These are phyloP conservation scores for Heliconius hermathena DNA, from an alignment of 1,140 invertebrate genomes.

Conservation along the genomic window DNA sequence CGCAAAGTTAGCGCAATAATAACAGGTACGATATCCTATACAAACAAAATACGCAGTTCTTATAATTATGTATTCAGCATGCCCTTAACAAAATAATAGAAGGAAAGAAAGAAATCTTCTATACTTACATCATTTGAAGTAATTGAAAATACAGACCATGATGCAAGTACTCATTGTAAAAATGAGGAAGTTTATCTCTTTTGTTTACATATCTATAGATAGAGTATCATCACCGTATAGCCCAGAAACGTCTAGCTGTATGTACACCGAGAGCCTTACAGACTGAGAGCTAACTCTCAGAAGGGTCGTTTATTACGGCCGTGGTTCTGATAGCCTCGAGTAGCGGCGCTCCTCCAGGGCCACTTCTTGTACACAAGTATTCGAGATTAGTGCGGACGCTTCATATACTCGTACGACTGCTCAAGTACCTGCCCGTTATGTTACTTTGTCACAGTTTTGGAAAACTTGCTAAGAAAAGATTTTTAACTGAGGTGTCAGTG, in stretches of 20 bases:
- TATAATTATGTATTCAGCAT: too few relatives aligned
- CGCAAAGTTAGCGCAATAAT: too few relatives aligned
- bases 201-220: neutral
- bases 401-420: conserved; percentile 3
- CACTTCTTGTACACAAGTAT: conserved; percentile 23
- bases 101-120: too few relatives aligned
- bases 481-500: neutral
- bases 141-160: too few relatives aligned
- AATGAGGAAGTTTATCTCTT: too few relatives aligned
- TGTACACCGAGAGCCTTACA: neutral
- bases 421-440: conserved; percentile 17
- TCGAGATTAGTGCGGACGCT: conserved; percentile 16
- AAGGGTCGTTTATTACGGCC: conserved; percentile 13
- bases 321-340: conserved; percentile 25
- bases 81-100: too few relatives aligned
- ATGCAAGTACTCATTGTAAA: too few relatives aligned
- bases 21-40: too few relatives aligned
- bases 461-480: neutral
- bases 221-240: neutral
- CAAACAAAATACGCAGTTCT: too few relatives aligned
- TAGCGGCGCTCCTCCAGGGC: conserved; percentile 13
- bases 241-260: too few relatives aligned
- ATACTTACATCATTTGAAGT: too few relatives aligned
- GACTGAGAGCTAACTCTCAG: neutral
- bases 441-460: conserved; percentile 11